A percentile compares a stretch with the other conserved stretches of the same genome.
These are phyloP conservation scores for Lasioglossum baleicum DNA, from an alignment of 1,140 invertebrate genomes.

Conservation along the genomic window DNA sequence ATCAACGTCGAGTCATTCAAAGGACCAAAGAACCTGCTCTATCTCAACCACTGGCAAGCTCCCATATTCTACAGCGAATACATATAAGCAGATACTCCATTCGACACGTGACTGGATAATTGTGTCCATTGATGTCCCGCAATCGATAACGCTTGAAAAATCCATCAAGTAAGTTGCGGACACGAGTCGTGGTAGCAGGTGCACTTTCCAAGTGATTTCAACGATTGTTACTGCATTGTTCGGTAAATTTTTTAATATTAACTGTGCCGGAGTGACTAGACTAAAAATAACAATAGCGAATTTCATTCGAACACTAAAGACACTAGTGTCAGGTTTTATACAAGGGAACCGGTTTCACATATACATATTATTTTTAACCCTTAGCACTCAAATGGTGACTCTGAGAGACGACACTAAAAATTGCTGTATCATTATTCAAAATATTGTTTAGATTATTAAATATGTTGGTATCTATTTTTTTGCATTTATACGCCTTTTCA, in stretches of 20 bases:
- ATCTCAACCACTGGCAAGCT: slow-evolving; percentile 23
- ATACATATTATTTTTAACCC: no score
- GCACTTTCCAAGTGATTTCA: slow-evolving; percentile 1
- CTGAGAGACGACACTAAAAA: no score
- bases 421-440: no score
- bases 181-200: slow-evolving; percentile 25
- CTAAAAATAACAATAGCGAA: background rate
- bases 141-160: slow-evolving; percentile 42
- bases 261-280: background rate
- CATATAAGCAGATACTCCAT: background rate
- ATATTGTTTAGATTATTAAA: no score
- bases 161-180: slow-evolving; percentile 43
- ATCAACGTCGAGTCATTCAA: slow-evolving; percentile 62
- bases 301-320: background rate
- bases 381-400: no score
- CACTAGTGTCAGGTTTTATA: no score
- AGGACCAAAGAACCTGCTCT: slow-evolving; percentile 63
- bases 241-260: background rate
- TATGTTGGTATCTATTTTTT: no score
- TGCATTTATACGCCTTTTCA: no score
- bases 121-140: slow-evolving; percentile 61
- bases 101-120: slow-evolving; percentile 71
- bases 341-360: no score
- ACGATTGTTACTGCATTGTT: background rate
- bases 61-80: slow-evolving; percentile 1